Conservation (phyloP, 2,113 vertebrate genomes). For the Corythaeola cristata region DNA sequence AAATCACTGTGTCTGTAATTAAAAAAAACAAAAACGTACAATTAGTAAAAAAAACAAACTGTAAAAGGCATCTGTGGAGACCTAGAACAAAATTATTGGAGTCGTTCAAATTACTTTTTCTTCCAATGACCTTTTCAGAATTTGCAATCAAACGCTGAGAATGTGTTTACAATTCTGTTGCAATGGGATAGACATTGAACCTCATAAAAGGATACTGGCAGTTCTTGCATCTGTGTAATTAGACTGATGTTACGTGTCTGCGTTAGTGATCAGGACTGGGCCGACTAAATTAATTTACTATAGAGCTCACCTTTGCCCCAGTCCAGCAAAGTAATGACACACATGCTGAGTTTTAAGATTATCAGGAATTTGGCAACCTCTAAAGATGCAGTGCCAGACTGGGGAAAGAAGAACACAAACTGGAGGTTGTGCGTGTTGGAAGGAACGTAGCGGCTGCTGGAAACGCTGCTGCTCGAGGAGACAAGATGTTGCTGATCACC, state of each 20-base stretch:
- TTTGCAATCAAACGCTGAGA: not conserved
- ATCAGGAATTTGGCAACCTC: not conserved
- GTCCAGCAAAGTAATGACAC: not conserved
- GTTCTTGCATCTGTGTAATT: not conserved
- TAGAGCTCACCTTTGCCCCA: not conserved
- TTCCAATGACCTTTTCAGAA: not conserved
- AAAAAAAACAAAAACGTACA: not conserved
- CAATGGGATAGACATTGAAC: not conserved
- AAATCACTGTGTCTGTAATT: not conserved
- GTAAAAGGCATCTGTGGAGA: not conserved
- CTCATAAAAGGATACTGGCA: not conserved
- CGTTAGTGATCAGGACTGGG: not conserved
- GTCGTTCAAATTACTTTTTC: not conserved
- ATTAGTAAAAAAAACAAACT: not conserved
- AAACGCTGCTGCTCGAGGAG: not conserved
- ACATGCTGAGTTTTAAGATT: not conserved
- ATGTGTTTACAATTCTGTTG: not conserved
- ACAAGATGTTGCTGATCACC: not conserved
- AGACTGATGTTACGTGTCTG: not conserved
- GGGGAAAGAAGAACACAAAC: not conserved
- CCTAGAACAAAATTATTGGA: not conserved
- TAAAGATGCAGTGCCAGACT: not conserved
- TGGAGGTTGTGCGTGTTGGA: not conserved
- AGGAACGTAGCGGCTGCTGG: not conserved
- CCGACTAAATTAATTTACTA: not conserved